Percentiles rank a stretch among this genome's conserved stretches.
phyloP scores from a whole-genome alignment of 2,888 invertebrate genomes.

The Stenchaetothrips biformis region DNA sequence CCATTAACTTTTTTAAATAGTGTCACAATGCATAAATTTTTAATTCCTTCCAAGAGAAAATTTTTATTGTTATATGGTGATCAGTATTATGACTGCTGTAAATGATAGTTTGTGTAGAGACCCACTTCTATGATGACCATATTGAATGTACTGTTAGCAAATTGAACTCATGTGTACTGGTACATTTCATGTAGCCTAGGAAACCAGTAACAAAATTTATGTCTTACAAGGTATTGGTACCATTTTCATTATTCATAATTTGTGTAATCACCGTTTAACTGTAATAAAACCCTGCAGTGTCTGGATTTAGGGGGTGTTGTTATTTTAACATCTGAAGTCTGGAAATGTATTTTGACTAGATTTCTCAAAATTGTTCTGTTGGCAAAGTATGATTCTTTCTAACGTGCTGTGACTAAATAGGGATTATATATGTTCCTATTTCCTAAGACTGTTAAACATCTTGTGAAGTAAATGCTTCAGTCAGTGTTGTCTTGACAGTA shows the following conservation, averaged over 20 bases:
- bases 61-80: background rate
- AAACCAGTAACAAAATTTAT: too few species aligned
- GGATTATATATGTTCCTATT: background rate
- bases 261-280: background rate
- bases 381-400: background rate
- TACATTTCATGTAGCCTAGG: too few species aligned
- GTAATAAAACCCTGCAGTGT: background rate
- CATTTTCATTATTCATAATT: too few species aligned
- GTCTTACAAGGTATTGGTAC: too few species aligned
- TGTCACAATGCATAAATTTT: background rate
- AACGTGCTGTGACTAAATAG: background rate
- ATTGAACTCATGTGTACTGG: too few species aligned
- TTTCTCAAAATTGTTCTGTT: background rate
- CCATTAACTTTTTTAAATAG: background rate
- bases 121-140: background rate
- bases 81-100: slow-evolving; percentile 2
- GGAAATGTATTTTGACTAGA: too few species aligned
- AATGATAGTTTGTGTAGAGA: too few species aligned
- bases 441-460: background rate
- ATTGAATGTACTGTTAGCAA: background rate
- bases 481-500: slow-evolving; percentile 6
- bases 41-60: background rate
- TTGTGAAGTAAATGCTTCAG: background rate
- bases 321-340: background rate
- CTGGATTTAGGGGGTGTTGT: background rate